Evolutionary conservation across 2,113 vertebrate species (phyloP).

Genomic region (Cyprinodon variegatus): DNA sequence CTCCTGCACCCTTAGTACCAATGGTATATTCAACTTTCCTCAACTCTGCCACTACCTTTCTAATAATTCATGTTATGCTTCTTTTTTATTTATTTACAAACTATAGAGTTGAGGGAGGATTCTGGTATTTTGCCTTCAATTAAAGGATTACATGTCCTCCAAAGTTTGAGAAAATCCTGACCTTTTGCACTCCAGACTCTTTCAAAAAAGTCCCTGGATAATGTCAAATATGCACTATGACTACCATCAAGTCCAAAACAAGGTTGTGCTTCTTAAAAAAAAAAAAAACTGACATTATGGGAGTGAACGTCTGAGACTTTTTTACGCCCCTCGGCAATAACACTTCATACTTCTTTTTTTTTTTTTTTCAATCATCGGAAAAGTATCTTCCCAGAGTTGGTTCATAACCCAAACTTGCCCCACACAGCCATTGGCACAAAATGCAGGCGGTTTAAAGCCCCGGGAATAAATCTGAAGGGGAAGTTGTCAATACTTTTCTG

Average conservation of each 20-base stretch:
- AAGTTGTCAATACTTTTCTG: slow-evolving; percentile 29
- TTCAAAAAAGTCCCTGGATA: slow-evolving; percentile 45
- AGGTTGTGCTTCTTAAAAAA: slow-evolving; percentile 22
- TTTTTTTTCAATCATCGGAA: background rate
- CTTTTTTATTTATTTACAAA: slow-evolving; percentile 24
- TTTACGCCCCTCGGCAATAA: slow-evolving; percentile 8
- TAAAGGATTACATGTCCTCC: slow-evolving; percentile 49
- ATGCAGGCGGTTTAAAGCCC: slow-evolving; percentile 18
- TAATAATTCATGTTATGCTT: slow-evolving; percentile 1
- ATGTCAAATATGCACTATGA: slow-evolving; percentile 36
- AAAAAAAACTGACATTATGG: slow-evolving; percentile 36
- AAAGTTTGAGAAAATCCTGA: slow-evolving; percentile 40
- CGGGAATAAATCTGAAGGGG: slow-evolving; percentile 17
- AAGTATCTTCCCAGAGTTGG: slow-evolving; percentile 13
- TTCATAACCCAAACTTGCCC: slow-evolving; percentile 14
- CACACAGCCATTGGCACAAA: slow-evolving; percentile 7
- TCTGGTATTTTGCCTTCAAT: slow-evolving; percentile 30
- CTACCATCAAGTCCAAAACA: slow-evolving; percentile 21
- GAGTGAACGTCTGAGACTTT: background rate
- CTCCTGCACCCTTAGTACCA: background rate
- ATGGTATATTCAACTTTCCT: slow-evolving; percentile 2
- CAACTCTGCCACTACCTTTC: slow-evolving; percentile 1
- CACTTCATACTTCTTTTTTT: slow-evolving; percentile 7
- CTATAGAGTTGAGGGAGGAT: background rate
- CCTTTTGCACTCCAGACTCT: slow-evolving; percentile 37